phyloP scores from a whole-genome alignment of 2,113 vertebrate genomes.

The Barbus barbus region DNA sequence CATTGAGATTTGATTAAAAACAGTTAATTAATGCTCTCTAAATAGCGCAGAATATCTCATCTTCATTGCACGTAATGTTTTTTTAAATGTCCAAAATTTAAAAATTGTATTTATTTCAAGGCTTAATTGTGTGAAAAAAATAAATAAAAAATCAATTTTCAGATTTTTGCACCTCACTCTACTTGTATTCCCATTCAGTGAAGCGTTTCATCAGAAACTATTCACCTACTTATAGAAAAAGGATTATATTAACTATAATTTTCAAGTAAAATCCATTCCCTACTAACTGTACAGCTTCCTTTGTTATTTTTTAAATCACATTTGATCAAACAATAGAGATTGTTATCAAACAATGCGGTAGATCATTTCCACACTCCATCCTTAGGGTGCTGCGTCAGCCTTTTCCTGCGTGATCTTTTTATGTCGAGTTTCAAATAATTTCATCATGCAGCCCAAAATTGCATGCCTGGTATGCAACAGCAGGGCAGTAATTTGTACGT shows the following conservation, averaged over 20 bases:
- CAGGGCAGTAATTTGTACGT: constrained; percentile 76
- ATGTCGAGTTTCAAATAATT: constrained; percentile 78
- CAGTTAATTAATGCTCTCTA: too few relatives aligned
- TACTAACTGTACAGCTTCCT: neutral
- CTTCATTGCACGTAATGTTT: neutral
- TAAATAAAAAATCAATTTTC: neutral
- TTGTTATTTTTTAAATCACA: constrained; percentile 34
- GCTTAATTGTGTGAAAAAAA: neutral
- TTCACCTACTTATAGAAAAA: constrained; percentile 3
- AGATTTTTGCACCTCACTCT: neutral
- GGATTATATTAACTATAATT: neutral
- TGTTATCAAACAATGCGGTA: constrained; percentile 71
- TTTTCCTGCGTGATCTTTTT: constrained; percentile 68
- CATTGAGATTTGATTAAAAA: too few relatives aligned
- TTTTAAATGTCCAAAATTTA: too few relatives aligned
- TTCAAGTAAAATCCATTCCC: neutral
- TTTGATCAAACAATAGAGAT: constrained; percentile 58
- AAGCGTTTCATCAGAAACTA: neutral
- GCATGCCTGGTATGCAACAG: constrained; percentile 74
- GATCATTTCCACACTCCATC: constrained; percentile 68
- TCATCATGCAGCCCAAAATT: constrained; percentile 73
- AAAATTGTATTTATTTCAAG: neutral
- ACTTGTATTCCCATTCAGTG: neutral
- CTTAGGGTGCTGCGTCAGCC: constrained; percentile 75
- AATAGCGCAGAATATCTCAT: neutral